Base-by-base conservation (phyloP, 1,140 invertebrate species). In the Acromyrmex charruanus region DNA sequence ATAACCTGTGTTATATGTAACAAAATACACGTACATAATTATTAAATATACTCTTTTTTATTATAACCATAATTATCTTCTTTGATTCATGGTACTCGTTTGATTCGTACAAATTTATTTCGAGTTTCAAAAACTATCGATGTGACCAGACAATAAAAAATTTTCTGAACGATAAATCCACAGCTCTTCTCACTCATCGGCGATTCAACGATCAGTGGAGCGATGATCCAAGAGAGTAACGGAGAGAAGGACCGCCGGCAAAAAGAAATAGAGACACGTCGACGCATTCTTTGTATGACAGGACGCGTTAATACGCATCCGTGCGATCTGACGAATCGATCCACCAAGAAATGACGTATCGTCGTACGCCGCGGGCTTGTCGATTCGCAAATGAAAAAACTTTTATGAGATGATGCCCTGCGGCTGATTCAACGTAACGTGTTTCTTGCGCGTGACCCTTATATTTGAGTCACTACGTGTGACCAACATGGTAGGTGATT, bases 271-370 rank as follows among this genome's bases (percentile, higher is more conserved):
- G 65, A 82, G 81, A 79, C 86, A 79, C 71, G 63, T 88, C 77
- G 81, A 69, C 65, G 82, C 89, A 88, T 90, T 90, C 89, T 79
- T 90, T n/a, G 77, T 81, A 72, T 90, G 89, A 90, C 89, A 59
- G 81, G 87, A 86, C 71, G 77, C 87, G 89, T 90, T 90, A 90
- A 90, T 90, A 88, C 77, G 66, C 39, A 79, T 35, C 18, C 51
- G 49, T 66, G 53, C 51, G 66, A 72, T 85, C 69, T 58, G 77
- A 49, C 10, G 63, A 71, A 75, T 51, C 68, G 79, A 89, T 90
- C 89, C 51, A 86, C 77, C 89, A 84, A 88, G 89, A 90, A 90
- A 90, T 90, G 89, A 90, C 87, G 59, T 90, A 90, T 90, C 82
- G 89, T 51, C 87, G 87, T 66, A 87, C 65, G 74, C 77, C 77